These are phyloP conservation scores for Grallaria varia DNA, from an alignment of 2,113 vertebrate species.

Conservation along the genomic window DNA sequence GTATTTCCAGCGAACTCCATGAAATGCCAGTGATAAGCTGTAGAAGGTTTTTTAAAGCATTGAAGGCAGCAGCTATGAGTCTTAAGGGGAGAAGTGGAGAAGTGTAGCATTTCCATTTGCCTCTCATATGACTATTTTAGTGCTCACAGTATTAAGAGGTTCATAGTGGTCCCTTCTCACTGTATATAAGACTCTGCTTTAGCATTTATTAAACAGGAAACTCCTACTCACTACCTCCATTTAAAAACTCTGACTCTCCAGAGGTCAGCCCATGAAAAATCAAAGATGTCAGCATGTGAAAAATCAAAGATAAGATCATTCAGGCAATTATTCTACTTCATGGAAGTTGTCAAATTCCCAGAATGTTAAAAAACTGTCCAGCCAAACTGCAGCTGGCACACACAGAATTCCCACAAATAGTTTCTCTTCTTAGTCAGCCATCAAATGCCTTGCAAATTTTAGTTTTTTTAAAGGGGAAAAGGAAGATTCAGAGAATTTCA, in stretches of 20 bases:
- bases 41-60: background rate
- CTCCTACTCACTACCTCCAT: background rate
- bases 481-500: background rate
- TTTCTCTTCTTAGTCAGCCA: background rate
- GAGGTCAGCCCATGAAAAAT: background rate
- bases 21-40: background rate
- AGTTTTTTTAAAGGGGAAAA: background rate
- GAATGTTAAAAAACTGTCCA: background rate
- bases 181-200: background rate
- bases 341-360: background rate
- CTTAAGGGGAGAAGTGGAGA: background rate
- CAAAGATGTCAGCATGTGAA: background rate
- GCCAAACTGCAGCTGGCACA: background rate
- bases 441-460: background rate
- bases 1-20: background rate
- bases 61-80: background rate
- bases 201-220: background rate
- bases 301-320: background rate
- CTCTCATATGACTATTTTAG: background rate
- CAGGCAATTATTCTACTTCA: background rate
- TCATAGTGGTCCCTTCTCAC: background rate
- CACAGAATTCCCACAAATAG: background rate
- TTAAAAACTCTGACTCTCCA: background rate
- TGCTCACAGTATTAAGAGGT: background rate
- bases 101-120: background rate